phyloP scores from a whole-genome alignment of 1,140 invertebrate species.

The Diploscapter pachys region DNA sequence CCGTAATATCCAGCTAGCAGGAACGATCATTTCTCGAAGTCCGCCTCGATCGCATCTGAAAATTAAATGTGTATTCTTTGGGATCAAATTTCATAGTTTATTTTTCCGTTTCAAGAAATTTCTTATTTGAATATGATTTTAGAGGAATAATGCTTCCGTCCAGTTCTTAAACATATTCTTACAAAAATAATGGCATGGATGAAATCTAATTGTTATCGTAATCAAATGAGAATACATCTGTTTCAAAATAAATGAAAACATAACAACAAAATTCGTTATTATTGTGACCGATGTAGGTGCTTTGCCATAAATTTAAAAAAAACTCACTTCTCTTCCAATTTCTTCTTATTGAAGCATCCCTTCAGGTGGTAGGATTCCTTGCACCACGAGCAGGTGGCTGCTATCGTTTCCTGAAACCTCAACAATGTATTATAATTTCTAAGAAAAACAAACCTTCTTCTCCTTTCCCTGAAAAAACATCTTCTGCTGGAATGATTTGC shows the following conservation, averaged over 20 bases:
- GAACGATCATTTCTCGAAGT: constrained; percentile 83
- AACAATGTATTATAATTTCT: constrained; percentile 59
- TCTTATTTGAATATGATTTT: no score
- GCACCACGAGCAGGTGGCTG: constrained; percentile 95
- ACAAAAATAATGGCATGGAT: no score
- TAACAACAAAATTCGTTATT: no score
- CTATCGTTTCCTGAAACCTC: constrained; percentile 79
- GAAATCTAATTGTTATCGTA: no score
- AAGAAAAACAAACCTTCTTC: constrained; percentile 26
- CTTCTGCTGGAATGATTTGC: constrained; percentile 70
- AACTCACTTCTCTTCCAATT: constrained; percentile 85
- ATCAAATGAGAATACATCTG: background rate
- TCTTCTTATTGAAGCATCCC: constrained; percentile 86
- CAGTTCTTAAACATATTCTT: no score
- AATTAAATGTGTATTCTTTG: background rate
- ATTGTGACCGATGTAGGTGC: no score
- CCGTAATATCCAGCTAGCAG: constrained; percentile 82
- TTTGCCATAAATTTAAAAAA: background rate
- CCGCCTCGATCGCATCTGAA: constrained; percentile 71
- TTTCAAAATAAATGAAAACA: background rate
- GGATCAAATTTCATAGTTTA: no score
- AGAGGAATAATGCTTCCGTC: no score
- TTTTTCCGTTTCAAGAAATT: no score
- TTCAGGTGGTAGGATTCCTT: constrained; percentile 94
- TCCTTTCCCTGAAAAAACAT: constrained; percentile 56